Percentiles rank a stretch among this genome's conserved stretches.
Conservation (phyloP, 2,797 vertebrate genomes). For the Sylvilagus floridanus region DNA sequence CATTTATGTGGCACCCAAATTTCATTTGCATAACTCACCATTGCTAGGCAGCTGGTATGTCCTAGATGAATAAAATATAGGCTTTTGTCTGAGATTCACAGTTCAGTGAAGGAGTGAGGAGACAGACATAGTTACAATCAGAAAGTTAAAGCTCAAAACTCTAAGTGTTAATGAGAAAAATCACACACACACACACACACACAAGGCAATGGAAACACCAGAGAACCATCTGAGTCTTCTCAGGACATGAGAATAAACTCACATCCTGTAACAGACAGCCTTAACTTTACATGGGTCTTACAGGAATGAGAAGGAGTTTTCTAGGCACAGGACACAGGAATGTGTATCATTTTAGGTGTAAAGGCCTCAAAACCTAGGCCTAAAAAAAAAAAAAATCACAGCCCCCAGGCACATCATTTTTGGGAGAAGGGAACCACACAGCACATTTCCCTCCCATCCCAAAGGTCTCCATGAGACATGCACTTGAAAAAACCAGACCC, state of each 20-base stretch:
- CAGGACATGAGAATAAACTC: background rate
- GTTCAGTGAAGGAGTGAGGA: background rate
- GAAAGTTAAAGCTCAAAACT: background rate
- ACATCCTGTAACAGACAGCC: background rate
- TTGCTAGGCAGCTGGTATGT: background rate
- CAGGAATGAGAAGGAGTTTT: background rate
- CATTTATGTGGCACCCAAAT: background rate
- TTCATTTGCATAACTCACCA: conserved; percentile 49
- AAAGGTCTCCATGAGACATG: background rate
- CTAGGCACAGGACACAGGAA: background rate
- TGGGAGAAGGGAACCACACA: background rate
- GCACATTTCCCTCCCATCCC: background rate
- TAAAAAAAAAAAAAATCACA: background rate
- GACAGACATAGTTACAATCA: background rate
- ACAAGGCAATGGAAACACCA: conserved; percentile 2
- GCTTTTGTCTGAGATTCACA: background rate
- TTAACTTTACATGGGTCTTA: background rate
- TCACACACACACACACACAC: too few relatives aligned
- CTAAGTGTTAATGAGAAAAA: background rate
- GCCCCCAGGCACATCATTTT: background rate
- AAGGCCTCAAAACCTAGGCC: background rate
- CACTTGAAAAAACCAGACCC: background rate
- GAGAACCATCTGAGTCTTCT: background rate
- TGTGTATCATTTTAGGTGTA: background rate
- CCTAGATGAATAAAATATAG: background rate